Base-by-base conservation (phyloP, 2,888 invertebrate genomes). In the Nephrotoma flavescens region DNA sequence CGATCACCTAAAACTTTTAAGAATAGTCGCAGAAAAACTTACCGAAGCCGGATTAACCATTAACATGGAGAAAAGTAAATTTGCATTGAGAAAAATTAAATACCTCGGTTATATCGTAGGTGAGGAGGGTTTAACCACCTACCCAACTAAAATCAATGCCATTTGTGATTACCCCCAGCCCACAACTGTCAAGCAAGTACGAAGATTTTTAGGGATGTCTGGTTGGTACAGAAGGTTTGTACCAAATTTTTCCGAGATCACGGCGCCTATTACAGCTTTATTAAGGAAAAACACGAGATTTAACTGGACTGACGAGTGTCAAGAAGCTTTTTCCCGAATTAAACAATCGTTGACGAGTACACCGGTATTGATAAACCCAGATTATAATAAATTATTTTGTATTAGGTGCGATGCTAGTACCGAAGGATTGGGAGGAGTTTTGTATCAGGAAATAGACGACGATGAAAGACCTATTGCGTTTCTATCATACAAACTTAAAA, bases 121-220 rank as follows among this genome's bases (percentile, higher is more conserved):
- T 1, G 88, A 88, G 87, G 47, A 86, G 11, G 52, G 86, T 12
- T 6, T 86, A 31, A 44, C 19, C n/a, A 41, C 86, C 11, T 52
- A 86, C 31, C 86, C 86, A 2, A 11, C 11, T 31, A 86, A 52
- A 86, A 41, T 86, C 4, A 41, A 47, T 19, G 86, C 86, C 31
- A 52, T 86, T 12, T 15, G 41, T 15, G 41, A 86, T 47, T 31
- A 41, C 5, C 41, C 86, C 4, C 19, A 11, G 19, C 86, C 86
- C 2, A 31, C 4, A 12, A 41, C 11, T 7, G 41, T 31, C 5
- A 86, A 86, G 41, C 41, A 52, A 41, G 86, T 86, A 0, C 9
- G 86, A n/a, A 4, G 86, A 41, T 52, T 86, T 9, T 19, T 86
- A 31, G 86, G 86, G 19, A 44, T 86, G 44, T 52, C 86, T 6